A percentile compares a stretch with the other conserved stretches of the same genome.
Conservation (phyloP, 64 coral and sea anemone species). For the Exaiptasia diaphana region DNA sequence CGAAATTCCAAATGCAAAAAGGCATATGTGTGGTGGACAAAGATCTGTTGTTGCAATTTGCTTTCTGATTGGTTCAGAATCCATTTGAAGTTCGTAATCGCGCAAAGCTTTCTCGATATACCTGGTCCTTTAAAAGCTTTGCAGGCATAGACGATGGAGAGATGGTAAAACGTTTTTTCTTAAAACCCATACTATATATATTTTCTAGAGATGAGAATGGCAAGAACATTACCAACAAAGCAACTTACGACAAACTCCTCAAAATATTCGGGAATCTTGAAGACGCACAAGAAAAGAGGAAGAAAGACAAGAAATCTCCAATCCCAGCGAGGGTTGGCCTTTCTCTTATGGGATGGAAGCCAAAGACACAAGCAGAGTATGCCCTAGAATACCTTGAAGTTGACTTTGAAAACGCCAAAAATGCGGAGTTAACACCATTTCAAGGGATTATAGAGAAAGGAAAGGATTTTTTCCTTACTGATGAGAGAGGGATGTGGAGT, state of each 20-base stretch:
- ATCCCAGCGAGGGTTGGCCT: background rate
- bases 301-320: background rate
- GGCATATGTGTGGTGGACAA: too few species aligned
- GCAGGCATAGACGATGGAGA: too few species aligned
- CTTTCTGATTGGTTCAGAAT: too few species aligned
- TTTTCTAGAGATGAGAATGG: background rate
- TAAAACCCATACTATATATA: background rate
- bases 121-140: too few species aligned
- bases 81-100: too few species aligned
- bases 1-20: too few species aligned
- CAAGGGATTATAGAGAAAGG: background rate
- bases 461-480: background rate
- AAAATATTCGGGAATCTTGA: background rate
- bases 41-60: too few species aligned
- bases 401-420: background rate
- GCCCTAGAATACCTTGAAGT: background rate
- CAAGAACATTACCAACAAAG: background rate
- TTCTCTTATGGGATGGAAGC: conserved; percentile 2
- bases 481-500: background rate
- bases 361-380: background rate
- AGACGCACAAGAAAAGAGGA: background rate
- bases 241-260: background rate
- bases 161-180: too few species aligned
- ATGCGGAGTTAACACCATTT: background rate
- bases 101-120: too few species aligned